phyloP scores from a whole-genome alignment of 2,113 vertebrate genomes.

The cattle (Bos taurus) region ARS-UCD2.0 NC_037342.1:42784501-42785000 shows the following conservation, averaged over 20 bases:
- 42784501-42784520: not conserved
- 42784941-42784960: not conserved
- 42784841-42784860: constrained; percentile 23
- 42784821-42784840: constrained; percentile 3
- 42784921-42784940: not conserved
- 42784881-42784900: constrained; percentile 49
- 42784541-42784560: constrained; percentile 21
- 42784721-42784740: constrained; percentile 32
- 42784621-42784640: constrained; percentile 23
- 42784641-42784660: not conserved
- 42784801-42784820: constrained; percentile 55
- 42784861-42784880: constrained; percentile 11
- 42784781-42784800: constrained; percentile 47
- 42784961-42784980: constrained; percentile 52
- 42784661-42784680: constrained; percentile 9
- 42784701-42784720: constrained; percentile 15
- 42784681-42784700: constrained; percentile 10
- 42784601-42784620: not conserved
- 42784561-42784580: not conserved
- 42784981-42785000: constrained; percentile 52
- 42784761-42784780: constrained; percentile 31
- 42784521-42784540: constrained; percentile 22
- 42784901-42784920: constrained; percentile 42
- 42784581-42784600: constrained; percentile 15
- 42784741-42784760: constrained; percentile 34